Percentiles rank a stretch among this genome's conserved stretches.
Evolutionary conservation across 2,888 invertebrate genomes (phyloP).

Genomic region (Phytoseiulus persimilis): DNA sequence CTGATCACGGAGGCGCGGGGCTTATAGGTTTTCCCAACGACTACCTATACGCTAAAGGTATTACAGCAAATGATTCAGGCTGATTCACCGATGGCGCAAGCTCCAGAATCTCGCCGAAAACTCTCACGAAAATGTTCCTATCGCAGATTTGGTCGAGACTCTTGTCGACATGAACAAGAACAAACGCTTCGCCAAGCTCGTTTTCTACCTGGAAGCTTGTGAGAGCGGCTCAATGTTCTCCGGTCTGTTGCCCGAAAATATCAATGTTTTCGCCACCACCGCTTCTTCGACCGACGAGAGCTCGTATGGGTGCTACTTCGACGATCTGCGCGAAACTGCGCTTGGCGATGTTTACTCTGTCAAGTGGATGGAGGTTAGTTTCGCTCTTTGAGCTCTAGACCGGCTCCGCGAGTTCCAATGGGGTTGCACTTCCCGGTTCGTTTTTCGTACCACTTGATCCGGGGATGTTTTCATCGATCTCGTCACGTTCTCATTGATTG

Average conservation of each 20-base stretch:
- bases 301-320: constrained; percentile 58
- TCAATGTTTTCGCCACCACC: constrained; percentile 57
- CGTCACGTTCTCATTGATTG: too few species aligned
- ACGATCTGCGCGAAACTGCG: constrained; percentile 53
- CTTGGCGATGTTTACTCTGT: constrained; percentile 59
- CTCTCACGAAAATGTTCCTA: constrained; percentile 45
- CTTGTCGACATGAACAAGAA: constrained; percentile 52
- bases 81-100: too few species aligned
- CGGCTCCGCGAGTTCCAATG: too few species aligned
- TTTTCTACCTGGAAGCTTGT: constrained; percentile 59
- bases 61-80: constrained; percentile 46
- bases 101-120: too few species aligned
- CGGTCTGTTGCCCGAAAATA: constrained; percentile 53
- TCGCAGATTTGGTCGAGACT: constrained; percentile 49
- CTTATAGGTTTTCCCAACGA: constrained; percentile 55
- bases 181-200: constrained; percentile 54
- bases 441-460: too few species aligned
- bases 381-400: too few species aligned
- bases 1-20: constrained; percentile 59
- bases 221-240: constrained; percentile 60
- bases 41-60: constrained; percentile 49
- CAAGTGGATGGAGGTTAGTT: constrained; percentile 56
- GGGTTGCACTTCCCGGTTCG: too few species aligned
- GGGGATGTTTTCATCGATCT: too few species aligned
- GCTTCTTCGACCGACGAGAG: constrained; percentile 58